Conservation (phyloP, 2,888 invertebrate species). For the Oscheius onirici region DNA sequence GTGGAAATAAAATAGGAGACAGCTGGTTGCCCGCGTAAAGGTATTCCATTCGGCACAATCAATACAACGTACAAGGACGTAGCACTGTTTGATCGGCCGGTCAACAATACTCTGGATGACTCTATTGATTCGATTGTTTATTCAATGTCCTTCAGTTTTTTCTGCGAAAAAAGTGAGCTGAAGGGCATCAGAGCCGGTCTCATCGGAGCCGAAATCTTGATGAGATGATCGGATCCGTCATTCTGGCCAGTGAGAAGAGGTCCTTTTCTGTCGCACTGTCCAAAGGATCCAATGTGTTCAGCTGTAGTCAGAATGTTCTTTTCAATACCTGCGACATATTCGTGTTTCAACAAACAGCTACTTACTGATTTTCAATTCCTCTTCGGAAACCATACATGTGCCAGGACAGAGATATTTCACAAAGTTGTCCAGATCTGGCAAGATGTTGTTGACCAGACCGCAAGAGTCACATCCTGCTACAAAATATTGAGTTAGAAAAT, state of each 20-base stretch:
- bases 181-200: not conserved
- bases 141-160: too few species aligned
- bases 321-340: not conserved
- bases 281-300: not conserved
- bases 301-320: not conserved
- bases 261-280: not conserved
- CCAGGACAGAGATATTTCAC: constrained; percentile 30
- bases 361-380: constrained; percentile 22
- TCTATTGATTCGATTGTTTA: too few species aligned
- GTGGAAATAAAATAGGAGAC: not conserved
- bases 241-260: not conserved
- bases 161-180: not conserved
- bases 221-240: not conserved
- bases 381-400: constrained; percentile 4
- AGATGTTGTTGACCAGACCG: not conserved
- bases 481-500: not conserved
- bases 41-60: constrained; percentile 1
- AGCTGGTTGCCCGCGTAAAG: not conserved
- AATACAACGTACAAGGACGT: constrained; percentile 8
- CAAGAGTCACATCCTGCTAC: constrained; percentile 6
- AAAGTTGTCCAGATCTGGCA: constrained; percentile 3
- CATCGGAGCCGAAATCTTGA: too few species aligned
- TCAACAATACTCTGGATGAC: not conserved
- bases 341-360: not conserved
- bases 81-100: constrained; percentile 12